These are phyloP conservation scores for Caenorhabditis remanei DNA, from an alignment of 1,140 invertebrate species.

Conservation along the genomic window DNA sequence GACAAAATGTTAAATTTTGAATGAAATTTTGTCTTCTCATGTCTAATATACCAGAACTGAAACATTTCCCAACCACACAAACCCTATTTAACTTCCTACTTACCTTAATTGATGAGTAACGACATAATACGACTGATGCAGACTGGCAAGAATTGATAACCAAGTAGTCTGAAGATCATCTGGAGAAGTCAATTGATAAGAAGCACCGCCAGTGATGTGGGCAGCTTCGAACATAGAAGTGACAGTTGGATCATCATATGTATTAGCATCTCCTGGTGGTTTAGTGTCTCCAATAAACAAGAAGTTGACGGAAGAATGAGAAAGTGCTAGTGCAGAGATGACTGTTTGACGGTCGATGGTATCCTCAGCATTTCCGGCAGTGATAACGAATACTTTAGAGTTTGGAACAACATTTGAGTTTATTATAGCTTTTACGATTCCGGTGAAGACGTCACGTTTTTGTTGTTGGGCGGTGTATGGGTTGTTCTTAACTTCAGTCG, in stretches of 20 bases:
- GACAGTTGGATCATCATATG: slow-evolving; percentile 53
- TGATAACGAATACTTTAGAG: slow-evolving; percentile 58
- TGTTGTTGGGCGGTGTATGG: slow-evolving; percentile 29
- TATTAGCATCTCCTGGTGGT: slow-evolving; percentile 32
- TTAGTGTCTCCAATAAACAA: slow-evolving; percentile 57
- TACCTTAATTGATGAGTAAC: slow-evolving; percentile 48
- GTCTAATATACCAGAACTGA: no score
- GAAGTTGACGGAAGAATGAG: slow-evolving; percentile 33
- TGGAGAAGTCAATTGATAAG: slow-evolving; percentile 58
- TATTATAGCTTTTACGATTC: not conserved
- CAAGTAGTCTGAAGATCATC: slow-evolving; percentile 22
- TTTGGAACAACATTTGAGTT: not conserved
- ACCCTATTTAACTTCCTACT: not conserved
- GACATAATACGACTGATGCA: slow-evolving; percentile 60
- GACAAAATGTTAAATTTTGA: no score
- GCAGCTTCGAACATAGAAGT: slow-evolving; percentile 51
- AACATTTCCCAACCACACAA: no score
- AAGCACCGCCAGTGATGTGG: slow-evolving; percentile 54
- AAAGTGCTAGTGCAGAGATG: slow-evolving; percentile 24
- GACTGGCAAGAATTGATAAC: slow-evolving; percentile 44
- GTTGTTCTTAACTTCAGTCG: slow-evolving; percentile 41
- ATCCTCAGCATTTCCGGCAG: slow-evolving; percentile 31
- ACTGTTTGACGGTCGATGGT: slow-evolving; percentile 33
- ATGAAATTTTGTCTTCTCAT: no score
- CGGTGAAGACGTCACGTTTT: slow-evolving; percentile 51